Evolutionary conservation across 1,140 invertebrate genomes (phyloP).

Genomic region (Lutraria rhynchaena): DNA sequence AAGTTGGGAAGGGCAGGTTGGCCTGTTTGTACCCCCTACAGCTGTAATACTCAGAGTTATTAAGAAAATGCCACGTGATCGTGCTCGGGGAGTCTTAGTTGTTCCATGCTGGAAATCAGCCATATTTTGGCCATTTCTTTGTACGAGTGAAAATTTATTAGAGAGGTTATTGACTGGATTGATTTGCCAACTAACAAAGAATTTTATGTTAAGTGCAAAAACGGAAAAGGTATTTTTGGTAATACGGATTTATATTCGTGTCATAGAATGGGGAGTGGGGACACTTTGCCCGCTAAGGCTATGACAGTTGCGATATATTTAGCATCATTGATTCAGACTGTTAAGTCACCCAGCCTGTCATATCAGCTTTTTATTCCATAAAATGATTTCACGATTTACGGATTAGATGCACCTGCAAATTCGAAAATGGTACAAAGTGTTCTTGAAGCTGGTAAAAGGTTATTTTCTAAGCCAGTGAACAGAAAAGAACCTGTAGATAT

Average conservation of each 20-base stretch:
- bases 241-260: slow-evolving; percentile 11
- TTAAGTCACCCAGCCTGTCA: neutral
- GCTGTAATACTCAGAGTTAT: slow-evolving; percentile 2
- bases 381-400: slow-evolving; percentile 34
- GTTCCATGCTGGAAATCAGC: slow-evolving; percentile 22
- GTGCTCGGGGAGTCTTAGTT: slow-evolving; percentile 6
- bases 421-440: slow-evolving; percentile 18
- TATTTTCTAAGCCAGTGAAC: neutral
- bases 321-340: slow-evolving; percentile 11
- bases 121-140: slow-evolving; percentile 17
- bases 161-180: neutral
- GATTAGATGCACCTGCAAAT: slow-evolving; percentile 31
- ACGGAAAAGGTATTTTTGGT: slow-evolving; percentile 38
- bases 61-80: slow-evolving; percentile 27
- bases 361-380: slow-evolving; percentile 23
- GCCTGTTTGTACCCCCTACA: slow-evolving; percentile 41
- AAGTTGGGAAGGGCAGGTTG: neutral
- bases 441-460: slow-evolving; percentile 12
- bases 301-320: slow-evolving; percentile 44
- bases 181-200: neutral
- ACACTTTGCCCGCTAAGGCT: slow-evolving; percentile 7
- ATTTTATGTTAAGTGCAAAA: slow-evolving; percentile 13
- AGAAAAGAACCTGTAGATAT: slow-evolving; percentile 27
- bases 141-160: slow-evolving; percentile 5
- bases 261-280: slow-evolving; percentile 6